Evolutionary conservation across 2,888 invertebrate species (phyloP).

Genomic region (Acanthacorydalis orientalis): DNA sequence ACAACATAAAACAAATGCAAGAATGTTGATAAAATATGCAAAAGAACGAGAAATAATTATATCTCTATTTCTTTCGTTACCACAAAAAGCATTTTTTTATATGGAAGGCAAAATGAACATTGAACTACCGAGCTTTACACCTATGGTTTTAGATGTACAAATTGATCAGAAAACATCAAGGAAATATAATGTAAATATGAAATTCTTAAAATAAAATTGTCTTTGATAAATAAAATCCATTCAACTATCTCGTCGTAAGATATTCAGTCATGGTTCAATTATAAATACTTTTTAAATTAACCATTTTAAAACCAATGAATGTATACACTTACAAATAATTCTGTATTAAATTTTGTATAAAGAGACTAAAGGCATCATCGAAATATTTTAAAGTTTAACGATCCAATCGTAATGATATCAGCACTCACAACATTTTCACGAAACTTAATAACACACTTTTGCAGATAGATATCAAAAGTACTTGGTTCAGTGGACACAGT

Average conservation of each 20-base stretch:
- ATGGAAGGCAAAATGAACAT: slow-evolving; percentile 55
- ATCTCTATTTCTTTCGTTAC: slow-evolving; percentile 39
- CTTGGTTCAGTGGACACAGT: slow-evolving; percentile 68
- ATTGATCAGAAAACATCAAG: slow-evolving; percentile 47
- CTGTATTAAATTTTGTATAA: too few species aligned
- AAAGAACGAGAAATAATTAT: slow-evolving; percentile 40
- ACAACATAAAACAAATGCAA: slow-evolving; percentile 35
- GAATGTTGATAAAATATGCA: slow-evolving; percentile 35
- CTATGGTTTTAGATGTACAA: slow-evolving; percentile 45
- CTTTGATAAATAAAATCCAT: too few species aligned
- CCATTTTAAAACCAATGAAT: too few species aligned
- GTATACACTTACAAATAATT: too few species aligned
- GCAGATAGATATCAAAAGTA: slow-evolving; percentile 51
- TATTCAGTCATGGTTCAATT: too few species aligned
- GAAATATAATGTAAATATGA: slow-evolving; percentile 46
- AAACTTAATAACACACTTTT: slow-evolving; percentile 5
- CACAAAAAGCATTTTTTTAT: slow-evolving; percentile 45
- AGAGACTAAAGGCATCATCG: too few species aligned
- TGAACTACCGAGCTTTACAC: slow-evolving; percentile 55
- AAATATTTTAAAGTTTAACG: too few species aligned
- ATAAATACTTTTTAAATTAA: too few species aligned
- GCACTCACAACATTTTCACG: too few species aligned
- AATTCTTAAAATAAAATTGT: not conserved
- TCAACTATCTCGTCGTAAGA: too few species aligned
- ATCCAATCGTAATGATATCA: too few species aligned